phyloP scores from a whole-genome alignment of 2,113 vertebrate species.

The Catagonus wagneri region DNA sequence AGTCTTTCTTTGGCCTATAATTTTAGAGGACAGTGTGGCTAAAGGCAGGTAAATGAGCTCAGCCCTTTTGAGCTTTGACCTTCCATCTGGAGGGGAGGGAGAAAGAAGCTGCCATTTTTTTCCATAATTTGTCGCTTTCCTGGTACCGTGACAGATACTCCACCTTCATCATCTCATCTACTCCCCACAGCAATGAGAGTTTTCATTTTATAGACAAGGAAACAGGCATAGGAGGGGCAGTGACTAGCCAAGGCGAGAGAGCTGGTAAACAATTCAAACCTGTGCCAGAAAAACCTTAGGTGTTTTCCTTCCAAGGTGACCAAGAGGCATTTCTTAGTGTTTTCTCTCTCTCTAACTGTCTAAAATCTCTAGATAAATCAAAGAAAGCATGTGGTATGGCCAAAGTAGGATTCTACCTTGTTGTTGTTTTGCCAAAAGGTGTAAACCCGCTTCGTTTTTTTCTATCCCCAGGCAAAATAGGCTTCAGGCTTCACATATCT shows the following conservation, averaged over 20 bases:
- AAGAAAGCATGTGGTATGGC: not conserved
- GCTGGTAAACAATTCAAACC: not conserved
- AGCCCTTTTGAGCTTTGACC: not conserved
- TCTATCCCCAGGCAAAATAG: not conserved
- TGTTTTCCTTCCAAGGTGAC: not conserved
- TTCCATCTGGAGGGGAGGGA: not conserved
- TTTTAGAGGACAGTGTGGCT: conserved; percentile 35
- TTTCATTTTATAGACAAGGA: not conserved
- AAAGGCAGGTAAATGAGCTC: not conserved
- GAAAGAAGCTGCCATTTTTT: conserved; percentile 10
- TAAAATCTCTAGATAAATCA: not conserved
- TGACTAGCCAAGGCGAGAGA: not conserved
- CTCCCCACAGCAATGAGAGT: not conserved
- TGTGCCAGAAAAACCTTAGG: not conserved
- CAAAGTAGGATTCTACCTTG: conserved; percentile 7
- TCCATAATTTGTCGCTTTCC: not conserved
- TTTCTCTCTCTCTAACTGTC: not conserved
- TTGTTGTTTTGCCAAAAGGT: not conserved
- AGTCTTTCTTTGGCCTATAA: not conserved
- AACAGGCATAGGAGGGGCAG: not conserved
- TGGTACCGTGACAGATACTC: not conserved
- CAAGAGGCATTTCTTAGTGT: not conserved
- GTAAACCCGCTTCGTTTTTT: not conserved
- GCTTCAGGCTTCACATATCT: not conserved
- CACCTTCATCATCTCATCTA: not conserved